phyloP scores from a whole-genome alignment of 2,888 invertebrate species.

The Limenitis camilla region DNA sequence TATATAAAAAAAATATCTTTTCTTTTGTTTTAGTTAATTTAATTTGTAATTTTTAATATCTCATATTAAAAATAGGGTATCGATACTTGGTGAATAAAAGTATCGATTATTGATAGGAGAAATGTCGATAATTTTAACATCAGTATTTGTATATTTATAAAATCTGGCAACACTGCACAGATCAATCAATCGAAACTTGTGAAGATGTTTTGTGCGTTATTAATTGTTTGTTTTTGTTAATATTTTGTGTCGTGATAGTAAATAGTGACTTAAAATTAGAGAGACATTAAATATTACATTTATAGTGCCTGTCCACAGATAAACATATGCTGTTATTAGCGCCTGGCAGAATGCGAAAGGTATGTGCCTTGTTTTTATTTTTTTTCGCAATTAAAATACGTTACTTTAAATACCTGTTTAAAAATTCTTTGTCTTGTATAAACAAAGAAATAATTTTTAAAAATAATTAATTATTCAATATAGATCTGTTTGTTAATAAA shows the following conservation, averaged over 20 bases:
- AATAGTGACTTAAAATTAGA: constrained; percentile 3
- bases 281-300: too few species aligned
- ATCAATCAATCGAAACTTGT: constrained; percentile 20
- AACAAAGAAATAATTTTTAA: not conserved
- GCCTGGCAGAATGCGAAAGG: constrained; percentile 12
- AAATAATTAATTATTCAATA: not conserved
- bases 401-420: constrained; percentile 5
- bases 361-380: constrained; percentile 19
- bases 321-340: too few species aligned
- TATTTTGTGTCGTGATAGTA: constrained; percentile 1
- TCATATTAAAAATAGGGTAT: too few species aligned
- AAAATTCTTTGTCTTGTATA: constrained; percentile 7
- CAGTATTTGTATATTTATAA: not conserved
- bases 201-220: constrained; percentile 16
- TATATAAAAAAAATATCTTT: too few species aligned
- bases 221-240: constrained; percentile 22
- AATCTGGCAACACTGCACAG: constrained; percentile 2
- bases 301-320: too few species aligned
- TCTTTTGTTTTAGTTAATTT: too few species aligned
- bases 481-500: not conserved
- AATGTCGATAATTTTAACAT: too few species aligned
- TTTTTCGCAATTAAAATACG: constrained; percentile 6
- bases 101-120: too few species aligned
- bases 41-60: too few species aligned
- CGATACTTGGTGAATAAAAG: too few species aligned